Base-by-base conservation (phyloP, 2,888 invertebrate species). In the Helobdella robusta region DNA sequence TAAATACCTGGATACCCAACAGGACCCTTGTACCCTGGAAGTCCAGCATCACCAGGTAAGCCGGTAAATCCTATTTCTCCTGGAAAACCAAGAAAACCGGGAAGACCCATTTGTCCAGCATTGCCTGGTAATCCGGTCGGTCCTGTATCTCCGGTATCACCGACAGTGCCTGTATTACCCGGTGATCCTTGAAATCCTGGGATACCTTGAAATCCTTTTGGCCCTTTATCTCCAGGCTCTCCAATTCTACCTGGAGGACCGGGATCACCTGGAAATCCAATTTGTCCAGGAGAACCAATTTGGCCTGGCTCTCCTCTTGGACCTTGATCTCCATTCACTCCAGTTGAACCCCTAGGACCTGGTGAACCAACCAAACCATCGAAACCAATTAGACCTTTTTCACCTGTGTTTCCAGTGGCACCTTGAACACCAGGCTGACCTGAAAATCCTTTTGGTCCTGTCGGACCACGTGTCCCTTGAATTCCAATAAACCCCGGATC, bases 171-270 rank as follows among this genome's bases (percentile, higher is more conserved):
- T 6, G 46, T 34, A n/a, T 36, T 40, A 11, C 67, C 67, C 25
- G 44, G 48, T 20, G 64, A 32, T 30, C 69, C 69, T 36, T 56
- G 40, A 8, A 40, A 58, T 66, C 69, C 69, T 48, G 68, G 32
- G n/a, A 60, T 59, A 46, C 69, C 69, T 60, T 58, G 18, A 3
- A 60, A 48, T 58, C 70, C 70, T 23, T 60, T 56, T 36, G 60
- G 56, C 11, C 71, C 71, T 2, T 32, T 40, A 18, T 32, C 48
- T 30, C 68, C 68, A 25, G 65, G 1, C 30, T 36, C 23, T 40
- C 44, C n/a, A n/a, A 36, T 23, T 11, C n/a, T 20, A 35, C 54
- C 54, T n/a, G 18, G 54, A 8, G n/a, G 32, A 25, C 54, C 54
- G 32, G 54, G 11, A 6, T 54, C 25, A n/a, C 61, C 61, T 2